Evolutionary conservation across 1,140 invertebrate genomes (phyloP), one percentile per base, ranked within the genome.

Genomic region (Zaprionus africanus): DNA sequence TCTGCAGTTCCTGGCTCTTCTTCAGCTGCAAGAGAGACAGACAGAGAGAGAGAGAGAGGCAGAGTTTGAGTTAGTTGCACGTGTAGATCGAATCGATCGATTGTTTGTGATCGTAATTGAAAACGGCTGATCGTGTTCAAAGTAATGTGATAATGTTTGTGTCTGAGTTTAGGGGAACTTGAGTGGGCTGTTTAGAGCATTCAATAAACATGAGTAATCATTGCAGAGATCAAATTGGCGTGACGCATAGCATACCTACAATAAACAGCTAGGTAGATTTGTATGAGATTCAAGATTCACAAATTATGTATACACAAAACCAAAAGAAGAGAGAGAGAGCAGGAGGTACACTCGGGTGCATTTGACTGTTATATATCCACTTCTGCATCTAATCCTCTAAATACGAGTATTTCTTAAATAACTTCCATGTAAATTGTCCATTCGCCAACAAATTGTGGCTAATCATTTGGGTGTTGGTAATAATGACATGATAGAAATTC

Each of bases 1-100:
- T 97, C 91, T 98, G 97, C 82, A 98, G 93, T 88, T 98, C 96
- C 93, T 98, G 97, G 79, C 97, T 96, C 93, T 98, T 97, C 94
- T 98, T 97, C 91, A 98, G 93, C 95, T 97, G 94, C 79, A 96
- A 70, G 17, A 9, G 61, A n/a, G 26, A 7, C 6, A 6, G 31
- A 64, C 12, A 7, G 46, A 46, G 31, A 38, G 34, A 19, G 9
- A 49, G 24, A 28, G 5, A 22, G 22, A 49, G 28, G 7, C 6
- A 7, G 28, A 7, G 28, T 31, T n/a, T 51, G 4, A 46, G n/a
- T 46, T 46, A 15, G 15, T 17, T 46, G 41, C 41, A 46, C n/a
- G 19, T 17, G n/a, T n/a, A 46, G 41, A 43, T 43, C 15, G 15
- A 15, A 41, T 46, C n/a, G 41, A 46, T 17, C 41, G 41, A 46